phyloP scores from a whole-genome alignment of 2,113 vertebrate species.

The Equus quagga region DNA sequence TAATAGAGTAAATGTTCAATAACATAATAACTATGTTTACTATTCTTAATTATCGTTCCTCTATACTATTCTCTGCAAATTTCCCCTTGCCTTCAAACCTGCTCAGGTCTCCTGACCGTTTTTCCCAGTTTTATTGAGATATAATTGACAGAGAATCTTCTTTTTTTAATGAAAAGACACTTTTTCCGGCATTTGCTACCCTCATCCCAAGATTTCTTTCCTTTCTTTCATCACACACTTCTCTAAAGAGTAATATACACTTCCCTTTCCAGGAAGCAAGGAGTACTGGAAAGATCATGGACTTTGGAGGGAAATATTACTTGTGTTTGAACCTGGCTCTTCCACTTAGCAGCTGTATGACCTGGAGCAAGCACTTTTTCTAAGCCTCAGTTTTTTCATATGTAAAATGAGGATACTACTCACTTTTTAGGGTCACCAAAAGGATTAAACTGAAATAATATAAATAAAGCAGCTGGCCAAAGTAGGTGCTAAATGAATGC shows the following conservation, averaged over 20 bases:
- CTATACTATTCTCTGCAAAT: not conserved
- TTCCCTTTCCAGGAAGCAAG: not conserved
- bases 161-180: not conserved
- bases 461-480: conserved; percentile 9
- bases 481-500: conserved; percentile 1
- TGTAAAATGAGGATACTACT: not conserved
- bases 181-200: not conserved
- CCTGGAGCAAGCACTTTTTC: not conserved
- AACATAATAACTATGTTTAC: not conserved
- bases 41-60: conserved; percentile 35
- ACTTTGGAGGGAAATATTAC: not conserved
- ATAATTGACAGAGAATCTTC: not conserved
- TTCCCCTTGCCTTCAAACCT: not conserved
- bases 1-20: not conserved
- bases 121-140: not conserved
- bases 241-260: not conserved
- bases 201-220: not conserved
- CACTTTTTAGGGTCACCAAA: conserved; percentile 2
- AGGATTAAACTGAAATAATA: conserved; percentile 31
- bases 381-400: not conserved
- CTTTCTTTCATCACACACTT: conserved; percentile 29
- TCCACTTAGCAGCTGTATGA: not conserved
- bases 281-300: not conserved
- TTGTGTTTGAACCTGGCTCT: not conserved
- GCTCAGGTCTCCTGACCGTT: not conserved